These are phyloP conservation scores for Pipistrellus pygmaeus DNA, from an alignment of 2,797 vertebrate genomes.

Conservation along the genomic window DNA sequence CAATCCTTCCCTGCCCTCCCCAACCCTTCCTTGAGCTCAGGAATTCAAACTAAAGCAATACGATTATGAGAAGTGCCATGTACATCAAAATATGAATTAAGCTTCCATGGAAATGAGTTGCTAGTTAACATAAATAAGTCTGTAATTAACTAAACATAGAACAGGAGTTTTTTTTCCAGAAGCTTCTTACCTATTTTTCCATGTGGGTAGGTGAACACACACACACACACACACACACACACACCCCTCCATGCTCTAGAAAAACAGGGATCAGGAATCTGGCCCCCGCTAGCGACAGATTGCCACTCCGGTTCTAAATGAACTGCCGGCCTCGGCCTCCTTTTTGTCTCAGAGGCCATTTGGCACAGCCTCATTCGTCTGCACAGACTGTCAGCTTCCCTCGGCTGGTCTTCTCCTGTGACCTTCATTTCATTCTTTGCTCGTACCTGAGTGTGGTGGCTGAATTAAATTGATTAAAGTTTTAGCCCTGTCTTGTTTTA, in stretches of 20 bases:
- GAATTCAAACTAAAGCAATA: background rate
- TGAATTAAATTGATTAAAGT: constrained; percentile 64
- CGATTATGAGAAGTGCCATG: background rate
- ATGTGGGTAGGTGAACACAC: background rate
- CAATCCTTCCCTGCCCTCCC: too few relatives aligned
- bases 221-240: background rate
- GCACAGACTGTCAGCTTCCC: constrained; percentile 58
- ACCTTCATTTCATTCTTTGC: constrained; percentile 72
- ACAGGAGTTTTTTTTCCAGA: background rate
- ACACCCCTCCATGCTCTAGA: background rate
- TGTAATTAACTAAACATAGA: background rate
- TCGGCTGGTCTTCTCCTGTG: constrained; percentile 61
- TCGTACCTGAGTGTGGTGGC: background rate
- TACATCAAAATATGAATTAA: background rate
- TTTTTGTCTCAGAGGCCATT: constrained; percentile 54
- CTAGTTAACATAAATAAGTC: background rate
- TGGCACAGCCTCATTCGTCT: constrained; percentile 64
- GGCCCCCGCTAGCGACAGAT: background rate
- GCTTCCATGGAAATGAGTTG: background rate
- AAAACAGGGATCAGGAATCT: background rate
- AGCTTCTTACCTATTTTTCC: constrained; percentile 1
- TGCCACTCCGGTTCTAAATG: constrained; percentile 23
- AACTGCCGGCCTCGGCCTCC: background rate
- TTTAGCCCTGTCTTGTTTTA: constrained; percentile 54
- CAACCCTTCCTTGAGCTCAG: too few relatives aligned